Evolutionary conservation across 1,140 invertebrate species (phyloP).

Genomic region (Drosophila erecta): DNA sequence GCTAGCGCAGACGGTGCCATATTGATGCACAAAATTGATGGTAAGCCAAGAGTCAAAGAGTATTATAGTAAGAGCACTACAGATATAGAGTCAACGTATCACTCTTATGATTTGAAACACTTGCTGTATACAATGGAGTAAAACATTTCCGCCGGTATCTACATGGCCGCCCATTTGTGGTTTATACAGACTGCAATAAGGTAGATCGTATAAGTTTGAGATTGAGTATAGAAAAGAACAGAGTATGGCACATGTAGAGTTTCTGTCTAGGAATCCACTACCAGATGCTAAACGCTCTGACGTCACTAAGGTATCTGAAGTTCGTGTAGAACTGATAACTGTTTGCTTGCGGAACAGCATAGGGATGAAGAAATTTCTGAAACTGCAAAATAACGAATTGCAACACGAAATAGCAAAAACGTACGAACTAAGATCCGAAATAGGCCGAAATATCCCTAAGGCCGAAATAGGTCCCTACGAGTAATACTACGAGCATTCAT

Average conservation of each 20-base stretch:
- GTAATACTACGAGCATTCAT: too few relatives aligned
- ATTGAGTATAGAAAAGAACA: background rate
- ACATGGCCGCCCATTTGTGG: background rate
- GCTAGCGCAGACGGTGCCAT: background rate
- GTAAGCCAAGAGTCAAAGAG: background rate
- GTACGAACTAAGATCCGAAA: too few relatives aligned
- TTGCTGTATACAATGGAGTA: background rate
- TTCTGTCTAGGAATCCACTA: background rate
- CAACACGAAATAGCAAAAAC: too few relatives aligned
- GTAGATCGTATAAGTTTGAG: background rate
- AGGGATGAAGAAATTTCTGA: too few relatives aligned
- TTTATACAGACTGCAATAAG: background rate
- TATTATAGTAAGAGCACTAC: constrained; percentile 4
- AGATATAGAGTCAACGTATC: background rate
- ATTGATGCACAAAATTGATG: background rate
- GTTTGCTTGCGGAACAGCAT: too few relatives aligned
- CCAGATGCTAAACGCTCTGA: too few relatives aligned
- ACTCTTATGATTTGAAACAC: background rate
- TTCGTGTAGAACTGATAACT: too few relatives aligned
- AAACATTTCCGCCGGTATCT: background rate
- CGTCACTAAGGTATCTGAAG: too few relatives aligned
- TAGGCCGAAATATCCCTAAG: too few relatives aligned
- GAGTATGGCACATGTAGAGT: background rate
- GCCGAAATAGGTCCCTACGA: too few relatives aligned
- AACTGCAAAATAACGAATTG: too few relatives aligned